Evolutionary conservation across 2,113 vertebrate genomes (phyloP), one percentile per base, ranked within the genome.

Genomic region (Polypterus bichir): DNA sequence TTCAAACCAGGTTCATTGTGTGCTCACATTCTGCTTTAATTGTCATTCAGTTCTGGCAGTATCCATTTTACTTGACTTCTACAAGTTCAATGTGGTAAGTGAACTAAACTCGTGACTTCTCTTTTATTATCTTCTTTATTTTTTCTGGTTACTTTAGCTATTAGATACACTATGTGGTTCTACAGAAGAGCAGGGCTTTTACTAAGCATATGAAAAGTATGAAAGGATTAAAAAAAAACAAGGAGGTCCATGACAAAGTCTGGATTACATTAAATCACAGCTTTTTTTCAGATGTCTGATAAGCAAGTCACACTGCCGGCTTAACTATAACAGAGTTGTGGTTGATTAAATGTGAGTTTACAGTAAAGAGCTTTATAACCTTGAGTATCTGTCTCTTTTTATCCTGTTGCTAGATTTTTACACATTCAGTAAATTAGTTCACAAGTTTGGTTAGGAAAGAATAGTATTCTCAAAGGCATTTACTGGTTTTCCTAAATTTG

Each of bases 181-280:
- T 27, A 2, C 27, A 27, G 27, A 27, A 27, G 3, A 51, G 59
- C 44, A 6, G 45, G 3, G 54, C 44, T 53, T 47, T 62, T 3
- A 47, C 51, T 52, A 47, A 62, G 62, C 47, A 48, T 47, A 63
- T 46, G 44, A 55, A 9, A 57, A 48, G 27, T 48, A 46, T 44
- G 54, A 10, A 11, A 46, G 61, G 44, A 62, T 62, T 48, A 62
- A 10, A 9, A n/a, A 27, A 27, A 27, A 27, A 27, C 27, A 27
- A 27, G 27, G 44, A 44, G 47, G 61, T 53, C 44, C 6, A 48
- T 47, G 45, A 56, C 53, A 4, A 6, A 51, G 52, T 62, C 61
- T 62, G 61, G 53, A 54, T 56, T 46, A 61, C 48, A 27, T 49
- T 44, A 6, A 49, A 47, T 44, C 47, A 49, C 48, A 51, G 11